phyloP scores from a whole-genome alignment of 2,888 invertebrate species.

The Spatulosminthurus flaviceps region DNA sequence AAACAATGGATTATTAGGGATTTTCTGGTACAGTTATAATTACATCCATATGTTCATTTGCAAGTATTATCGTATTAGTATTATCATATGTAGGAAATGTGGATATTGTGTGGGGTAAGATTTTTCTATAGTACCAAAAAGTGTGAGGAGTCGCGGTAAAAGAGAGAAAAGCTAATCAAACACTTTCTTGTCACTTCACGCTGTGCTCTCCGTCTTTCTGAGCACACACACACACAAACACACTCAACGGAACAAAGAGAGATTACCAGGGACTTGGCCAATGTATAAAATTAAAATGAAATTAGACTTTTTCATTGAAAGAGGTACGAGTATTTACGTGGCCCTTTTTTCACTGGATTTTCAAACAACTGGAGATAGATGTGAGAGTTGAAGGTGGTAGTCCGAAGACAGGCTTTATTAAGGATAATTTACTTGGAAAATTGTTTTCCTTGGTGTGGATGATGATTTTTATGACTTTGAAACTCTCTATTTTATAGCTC shows the following conservation, averaged over 20 bases:
- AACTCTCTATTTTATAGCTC: constrained; percentile 47
- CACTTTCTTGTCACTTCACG: constrained; percentile 50
- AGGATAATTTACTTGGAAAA: constrained; percentile 46
- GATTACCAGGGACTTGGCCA: constrained; percentile 10
- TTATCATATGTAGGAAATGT: too few species aligned
- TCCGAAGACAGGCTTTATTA: constrained; percentile 48
- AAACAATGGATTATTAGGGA: constrained; percentile 24
- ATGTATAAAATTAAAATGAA: constrained; percentile 48
- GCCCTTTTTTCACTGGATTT: too few species aligned
- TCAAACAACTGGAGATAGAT: too few species aligned
- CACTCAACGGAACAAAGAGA: constrained; percentile 26
- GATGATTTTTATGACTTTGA: too few species aligned
- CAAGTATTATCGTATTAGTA: constrained; percentile 21
- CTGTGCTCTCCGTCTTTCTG: constrained; percentile 39
- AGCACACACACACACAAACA: constrained; percentile 20
- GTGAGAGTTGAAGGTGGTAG: background rate
- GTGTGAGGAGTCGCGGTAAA: background rate
- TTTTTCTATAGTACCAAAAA: background rate
- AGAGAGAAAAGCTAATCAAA: constrained; percentile 43
- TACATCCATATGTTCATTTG: constrained; percentile 39
- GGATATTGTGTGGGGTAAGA: too few species aligned
- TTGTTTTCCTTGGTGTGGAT: constrained; percentile 35
- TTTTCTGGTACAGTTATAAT: constrained; percentile 24
- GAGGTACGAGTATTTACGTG: too few species aligned
- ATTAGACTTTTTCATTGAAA: constrained; percentile 46